phyloP scores from a whole-genome alignment of 2,888 invertebrate genomes.

The Spisula subtruncata region DNA sequence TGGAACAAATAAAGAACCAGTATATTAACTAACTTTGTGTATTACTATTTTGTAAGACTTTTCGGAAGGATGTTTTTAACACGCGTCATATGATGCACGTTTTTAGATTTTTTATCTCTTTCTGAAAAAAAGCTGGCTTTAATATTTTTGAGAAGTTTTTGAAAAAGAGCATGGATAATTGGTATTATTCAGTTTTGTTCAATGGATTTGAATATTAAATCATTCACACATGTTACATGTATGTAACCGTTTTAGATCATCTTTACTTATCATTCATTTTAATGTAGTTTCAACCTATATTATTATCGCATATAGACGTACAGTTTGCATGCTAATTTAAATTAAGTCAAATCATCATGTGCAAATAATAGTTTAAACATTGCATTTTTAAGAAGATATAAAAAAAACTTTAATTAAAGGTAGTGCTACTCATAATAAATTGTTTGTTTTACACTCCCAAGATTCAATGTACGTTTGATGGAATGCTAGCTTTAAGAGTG shows the following conservation, averaged over 20 bases:
- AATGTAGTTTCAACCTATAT: slow-evolving; percentile 8
- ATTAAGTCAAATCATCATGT: slow-evolving; percentile 7
- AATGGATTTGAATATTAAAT: not conserved
- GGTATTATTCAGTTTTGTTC: not conserved
- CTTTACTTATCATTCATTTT: not conserved
- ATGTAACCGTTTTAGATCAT: not conserved
- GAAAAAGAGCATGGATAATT: not conserved
- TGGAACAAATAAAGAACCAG: not conserved
- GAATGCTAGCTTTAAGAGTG: too few relatives aligned
- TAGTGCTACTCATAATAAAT: too few relatives aligned
- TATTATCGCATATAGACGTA: not conserved
- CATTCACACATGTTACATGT: not conserved
- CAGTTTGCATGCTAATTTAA: not conserved
- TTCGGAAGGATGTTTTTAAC: not conserved
- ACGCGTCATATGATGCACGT: not conserved
- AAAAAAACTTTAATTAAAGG: not conserved
- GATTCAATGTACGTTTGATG: too few relatives aligned
- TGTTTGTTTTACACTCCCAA: too few relatives aligned
- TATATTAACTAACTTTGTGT: not conserved
- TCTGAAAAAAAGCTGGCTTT: not conserved
- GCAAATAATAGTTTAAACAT: not conserved
- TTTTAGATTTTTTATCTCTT: not conserved
- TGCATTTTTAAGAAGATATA: not conserved
- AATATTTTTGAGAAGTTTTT: not conserved
- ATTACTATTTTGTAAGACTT: not conserved